Evolutionary conservation across 2,888 invertebrate species (phyloP), one percentile per base, ranked within the genome.

Genomic region (Orthosia incerta): DNA sequence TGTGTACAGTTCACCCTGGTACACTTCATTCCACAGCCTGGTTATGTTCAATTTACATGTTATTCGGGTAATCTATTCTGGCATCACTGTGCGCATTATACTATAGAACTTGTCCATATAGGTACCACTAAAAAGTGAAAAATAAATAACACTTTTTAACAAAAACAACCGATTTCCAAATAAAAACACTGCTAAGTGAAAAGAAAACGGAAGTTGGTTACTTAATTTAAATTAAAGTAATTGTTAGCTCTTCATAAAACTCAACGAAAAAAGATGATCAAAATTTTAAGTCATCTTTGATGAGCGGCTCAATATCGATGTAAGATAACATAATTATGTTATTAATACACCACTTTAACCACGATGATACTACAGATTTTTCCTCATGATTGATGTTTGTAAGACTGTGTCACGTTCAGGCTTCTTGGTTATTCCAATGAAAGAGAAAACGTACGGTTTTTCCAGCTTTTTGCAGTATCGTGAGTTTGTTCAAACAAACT

Each of bases 401-500:
- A 13, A 26, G 23, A 26, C 23, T 55, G n/a, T 31, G 63, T 71
- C 62, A 75, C 50, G 60, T 23, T 31, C 15, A 31, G 3, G 46
- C 64, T 45, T 46, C 48, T 9, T 53, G 81, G 67, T 31, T 60
- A 68, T 68, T 68, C 81, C 79, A 50, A 55, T 20, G 56, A 81
- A 72, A 72, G 77, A 76, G 79, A 79, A 79, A 79, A 68, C 67
- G 23, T 64, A 13, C 51, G 81, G 81, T 51, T 68, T 71, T 67
- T 23, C 81, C 76, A 76, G 26, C 23, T 67, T 79, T 80, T 80
- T 79, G 62, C 45, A 1, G 18, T 3, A 3, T 12, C 11, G 18
- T 57, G 51, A 62, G 55, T 71, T 69, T 39, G 62, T 4, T 79
- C 2, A 48, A 45, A 60, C 51, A 7, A 12, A 71, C n/a, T 18